Evolutionary conservation across 2,888 invertebrate genomes (phyloP), one percentile per base, ranked within the genome.

Genomic region (Ormyrus nitidulus): DNA sequence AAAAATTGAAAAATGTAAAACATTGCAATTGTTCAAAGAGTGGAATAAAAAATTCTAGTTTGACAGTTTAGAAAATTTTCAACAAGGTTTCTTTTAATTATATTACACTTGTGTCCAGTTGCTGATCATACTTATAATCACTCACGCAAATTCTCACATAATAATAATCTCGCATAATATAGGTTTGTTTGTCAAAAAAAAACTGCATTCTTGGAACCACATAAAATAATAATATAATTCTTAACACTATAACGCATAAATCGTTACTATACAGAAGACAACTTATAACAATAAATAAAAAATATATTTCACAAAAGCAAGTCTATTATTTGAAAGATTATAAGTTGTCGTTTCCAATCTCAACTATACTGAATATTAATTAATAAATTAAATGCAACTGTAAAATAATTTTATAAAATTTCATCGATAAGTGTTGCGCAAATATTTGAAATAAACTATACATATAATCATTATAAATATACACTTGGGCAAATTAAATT

Each of bases 241-340:
- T 69, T 70, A 49, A 62, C 5, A 72, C 9, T 72, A 76, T 3
- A 59, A 2, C 71, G 48, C 74, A 56, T 59, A 73, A 76, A 34
- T 56, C 34, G 19, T 75, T 75, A 68, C 79, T 83, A 81, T 83
- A 81, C 81, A 83, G 69, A 19, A 75, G 46, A 73, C 65, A 80
- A 69, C 78, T 83, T 83, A 78, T 74, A 74, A 66, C 56, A 81
- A 77, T 74, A 81, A 74, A 80, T 81, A 81, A 77, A 80, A 77
- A 75, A 76, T 77, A 70, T 78, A 80, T 83, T 80, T 80, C 81
- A 83, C 75, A 81, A 65, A 62, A 59, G 10, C 69, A 66, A 76
- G 72, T 75, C 73, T 6, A 80, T 54, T 56, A 19, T 44, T 71
- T 59, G 34, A 71, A 70, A 65, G 19, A 19, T 19, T 59, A 65